A percentile compares a stretch with the other conserved stretches of the same genome.
Evolutionary conservation across 2,888 invertebrate species (phyloP).

Genomic region (Aphodius sticticus): DNA sequence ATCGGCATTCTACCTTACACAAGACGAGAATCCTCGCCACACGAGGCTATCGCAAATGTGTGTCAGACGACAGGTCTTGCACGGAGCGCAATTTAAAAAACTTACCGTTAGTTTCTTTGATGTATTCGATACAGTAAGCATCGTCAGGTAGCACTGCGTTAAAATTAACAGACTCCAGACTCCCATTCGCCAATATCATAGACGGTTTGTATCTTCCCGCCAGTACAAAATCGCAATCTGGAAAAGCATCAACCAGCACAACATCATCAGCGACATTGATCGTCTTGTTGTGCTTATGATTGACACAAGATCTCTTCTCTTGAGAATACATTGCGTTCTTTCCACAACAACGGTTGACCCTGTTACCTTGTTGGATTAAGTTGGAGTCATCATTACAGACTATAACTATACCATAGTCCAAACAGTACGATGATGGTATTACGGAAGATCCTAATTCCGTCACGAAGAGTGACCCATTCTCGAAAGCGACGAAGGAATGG

Average conservation of each 20-base stretch:
- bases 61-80: slow-evolving; percentile 4
- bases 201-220: slow-evolving; percentile 65
- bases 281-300: slow-evolving; percentile 50
- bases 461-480: slow-evolving; percentile 71
- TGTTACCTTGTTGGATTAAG: slow-evolving; percentile 51
- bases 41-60: background rate
- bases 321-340: slow-evolving; percentile 69
- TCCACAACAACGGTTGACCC: slow-evolving; percentile 76
- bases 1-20: background rate
- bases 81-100: slow-evolving; percentile 38
- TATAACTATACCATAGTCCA: slow-evolving; percentile 71
- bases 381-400: slow-evolving; percentile 64
- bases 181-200: slow-evolving; percentile 64
- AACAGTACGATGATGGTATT: slow-evolving; percentile 71
- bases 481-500: slow-evolving; percentile 61
- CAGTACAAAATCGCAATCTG: slow-evolving; percentile 63
- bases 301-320: slow-evolving; percentile 62
- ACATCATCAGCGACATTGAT: slow-evolving; percentile 52
- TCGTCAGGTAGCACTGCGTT: slow-evolving; percentile 57
- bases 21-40: background rate
- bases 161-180: slow-evolving; percentile 61
- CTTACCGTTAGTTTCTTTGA: slow-evolving; percentile 59
- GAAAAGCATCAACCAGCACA: slow-evolving; percentile 52
- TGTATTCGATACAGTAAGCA: slow-evolving; percentile 61
- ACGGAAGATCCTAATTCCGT: slow-evolving; percentile 61